Evolutionary conservation across 2,797 vertebrate genomes (phyloP), one percentile per base, ranked within the genome.

Genomic region (Labeo calbasu): DNA sequence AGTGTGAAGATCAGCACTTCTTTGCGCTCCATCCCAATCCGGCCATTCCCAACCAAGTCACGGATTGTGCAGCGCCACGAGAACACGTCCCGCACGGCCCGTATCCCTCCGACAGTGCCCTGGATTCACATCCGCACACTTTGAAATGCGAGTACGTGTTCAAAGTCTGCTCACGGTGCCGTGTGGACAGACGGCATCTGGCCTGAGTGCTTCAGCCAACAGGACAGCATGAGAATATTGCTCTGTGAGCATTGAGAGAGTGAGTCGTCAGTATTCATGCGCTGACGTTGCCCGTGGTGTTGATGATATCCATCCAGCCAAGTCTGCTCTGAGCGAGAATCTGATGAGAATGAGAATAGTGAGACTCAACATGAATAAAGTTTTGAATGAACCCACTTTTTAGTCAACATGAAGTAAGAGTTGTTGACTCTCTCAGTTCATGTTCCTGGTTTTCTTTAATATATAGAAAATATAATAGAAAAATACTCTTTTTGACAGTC

Each of bases 1-100:
- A 79, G 72, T 86, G 80, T 80, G 73, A 71, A 76, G 79, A 82
- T 77, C 79, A 84, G 81, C 59, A 50, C 59, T 65, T 46, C 66
- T 73, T 77, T 65, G 61, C 73, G 46, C 82, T 70, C 51, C 7
- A n/a, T 71, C 81, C 86, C 51, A 77, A 87, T 86, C 84, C 36
- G 4, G 13, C 32, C 23, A 43, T 28, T 77, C n/a, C 65, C 36
- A 63, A 66, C 12, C 70, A 17, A 28, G 59, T 57, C 70, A 65
- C 78, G 32, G 46, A 72, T 14, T 32, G 69, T 48, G 57, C 65
- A n/a, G n/a, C 17, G 19, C 8, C 17, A 7, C n/a, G 71, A 66
- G 51, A 59, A 32, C 53, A 5, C 7, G 2, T 32, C 43, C 21
- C 17, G 11, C 40, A 5, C 19, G 13, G 40, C 13, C 36, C 13